These are phyloP conservation scores for Sphecodes monilicornis DNA, from an alignment of 2,888 invertebrate species.

Conservation along the genomic window DNA sequence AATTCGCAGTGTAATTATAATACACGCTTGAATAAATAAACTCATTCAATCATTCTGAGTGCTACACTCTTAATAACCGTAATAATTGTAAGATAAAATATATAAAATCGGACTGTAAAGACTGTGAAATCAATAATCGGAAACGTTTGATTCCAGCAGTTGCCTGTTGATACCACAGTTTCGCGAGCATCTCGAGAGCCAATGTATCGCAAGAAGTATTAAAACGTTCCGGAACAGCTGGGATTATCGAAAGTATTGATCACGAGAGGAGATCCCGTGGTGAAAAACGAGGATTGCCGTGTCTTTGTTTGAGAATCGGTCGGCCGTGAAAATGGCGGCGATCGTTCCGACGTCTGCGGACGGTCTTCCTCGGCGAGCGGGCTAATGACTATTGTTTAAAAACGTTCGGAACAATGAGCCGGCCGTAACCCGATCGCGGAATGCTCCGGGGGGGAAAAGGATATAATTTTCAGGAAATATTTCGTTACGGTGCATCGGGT, in stretches of 20 bases:
- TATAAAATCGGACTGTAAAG: neutral
- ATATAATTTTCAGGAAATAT: slow-evolving; percentile 60
- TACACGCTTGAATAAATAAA: no score
- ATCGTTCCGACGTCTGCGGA: neutral
- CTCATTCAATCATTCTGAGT: no score
- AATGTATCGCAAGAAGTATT: slow-evolving; percentile 2
- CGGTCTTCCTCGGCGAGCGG: neutral
- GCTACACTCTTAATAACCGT: no score
- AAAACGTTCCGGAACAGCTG: neutral
- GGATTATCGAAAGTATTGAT: slow-evolving; percentile 2
- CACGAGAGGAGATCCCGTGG: neutral
- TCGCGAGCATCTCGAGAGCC: neutral
- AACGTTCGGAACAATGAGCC: slow-evolving; percentile 1
- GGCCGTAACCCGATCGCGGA: slow-evolving; percentile 32
- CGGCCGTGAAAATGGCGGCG: slow-evolving; percentile 5
- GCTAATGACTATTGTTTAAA: neutral
- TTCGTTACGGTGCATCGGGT: slow-evolving; percentile 51
- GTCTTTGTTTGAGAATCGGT: neutral
- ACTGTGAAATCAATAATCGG: neutral
- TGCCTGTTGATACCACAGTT: no score
- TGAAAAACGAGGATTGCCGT: neutral
- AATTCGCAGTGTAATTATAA: no score
- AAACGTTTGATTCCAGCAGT: neutral
- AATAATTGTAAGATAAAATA: no score
- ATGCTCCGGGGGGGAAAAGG: slow-evolving; percentile 30